Evolutionary conservation across 2,797 vertebrate species (phyloP), one percentile per base, ranked within the genome.

Genomic region (Podarcis lilfordi): DNA sequence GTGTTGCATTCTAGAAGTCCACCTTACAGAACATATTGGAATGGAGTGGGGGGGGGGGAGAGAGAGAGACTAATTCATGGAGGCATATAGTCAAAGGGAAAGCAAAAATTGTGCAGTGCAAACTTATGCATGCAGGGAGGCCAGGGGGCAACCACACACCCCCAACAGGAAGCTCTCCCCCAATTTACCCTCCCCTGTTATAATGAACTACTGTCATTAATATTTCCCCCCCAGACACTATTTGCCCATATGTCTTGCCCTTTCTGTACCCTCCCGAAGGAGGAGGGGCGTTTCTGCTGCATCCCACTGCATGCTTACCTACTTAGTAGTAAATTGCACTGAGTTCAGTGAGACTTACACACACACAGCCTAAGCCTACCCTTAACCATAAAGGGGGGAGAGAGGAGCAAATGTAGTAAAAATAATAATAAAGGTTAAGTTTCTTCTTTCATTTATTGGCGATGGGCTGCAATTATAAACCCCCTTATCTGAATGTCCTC

Each of bases 1-100:
- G 40, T 80, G 75, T 77, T 80, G 85, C 76, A 88, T 89, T 86
- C 75, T 66, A 13, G 17, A 75, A 85, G 80, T 29, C 50, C 85
- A 15, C 50, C 8, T 91, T 74, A 35, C 84, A 64, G 86, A 87
- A 27, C 19, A 27, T 0, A 2, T 69, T 83, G 29, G 0, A 0
- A 35, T 59, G 82, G 79, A 25, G 40, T 5, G 40, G 40, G 23
- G 8, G 1, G 4, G n/a, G 92, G 80, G 90, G 93, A 77, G 13
- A 3, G 50, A 50, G 50, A 55, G 50, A 55, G 50, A 55, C 50
- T 55, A 4, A 91, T 2, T 23, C 91, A 61, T 86, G 91, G 75
- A 55, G 80, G 61, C 9, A 64, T 50, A n/a, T 32, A 6, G 25
- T 45, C 59, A 19, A 32, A 9, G 7, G 17, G 11, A 0, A 11